These are phyloP conservation scores for Ethmia dodecea DNA, from an alignment of 2,888 invertebrate species.

Conservation along the genomic window DNA sequence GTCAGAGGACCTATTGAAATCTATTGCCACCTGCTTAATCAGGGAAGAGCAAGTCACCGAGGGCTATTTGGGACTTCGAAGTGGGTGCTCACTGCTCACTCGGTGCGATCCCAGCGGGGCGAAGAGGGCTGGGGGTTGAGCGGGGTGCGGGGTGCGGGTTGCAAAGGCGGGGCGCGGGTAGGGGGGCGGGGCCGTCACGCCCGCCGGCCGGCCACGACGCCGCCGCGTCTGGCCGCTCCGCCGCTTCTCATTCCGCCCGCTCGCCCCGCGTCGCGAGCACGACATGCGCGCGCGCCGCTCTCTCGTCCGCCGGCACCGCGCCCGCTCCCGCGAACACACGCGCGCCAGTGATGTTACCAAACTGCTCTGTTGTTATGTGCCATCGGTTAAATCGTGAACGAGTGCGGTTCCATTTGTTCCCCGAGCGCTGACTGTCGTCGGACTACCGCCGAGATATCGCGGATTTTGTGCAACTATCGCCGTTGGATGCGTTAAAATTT, in stretches of 20 bases:
- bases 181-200: conserved; percentile 23
- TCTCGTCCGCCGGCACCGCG: conserved; percentile 38
- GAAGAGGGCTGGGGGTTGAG: conserved; percentile 24
- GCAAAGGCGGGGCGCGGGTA: conserved; percentile 27
- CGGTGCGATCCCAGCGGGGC: conserved; percentile 11
- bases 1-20: neutral
- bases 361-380: conserved; percentile 60
- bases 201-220: conserved; percentile 35
- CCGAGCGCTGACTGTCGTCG: conserved; percentile 57
- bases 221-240: conserved; percentile 49
- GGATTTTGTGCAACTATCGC: conserved; percentile 62
- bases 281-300: conserved; percentile 37
- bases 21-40: no score
- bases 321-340: conserved; percentile 50
- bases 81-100: no score
- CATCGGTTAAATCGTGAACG: conserved; percentile 58
- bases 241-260: conserved; percentile 47
- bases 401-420: conserved; percentile 62
- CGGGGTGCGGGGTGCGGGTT: conserved; percentile 17
- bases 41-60: no score
- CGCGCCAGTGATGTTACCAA: conserved; percentile 66
- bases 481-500: conserved; percentile 76
- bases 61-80: no score
- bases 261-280: conserved; percentile 36
- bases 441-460: conserved; percentile 38